Base-by-base conservation (phyloP, 2,797 vertebrate species). In the Limnodromus scolopaceus region DNA sequence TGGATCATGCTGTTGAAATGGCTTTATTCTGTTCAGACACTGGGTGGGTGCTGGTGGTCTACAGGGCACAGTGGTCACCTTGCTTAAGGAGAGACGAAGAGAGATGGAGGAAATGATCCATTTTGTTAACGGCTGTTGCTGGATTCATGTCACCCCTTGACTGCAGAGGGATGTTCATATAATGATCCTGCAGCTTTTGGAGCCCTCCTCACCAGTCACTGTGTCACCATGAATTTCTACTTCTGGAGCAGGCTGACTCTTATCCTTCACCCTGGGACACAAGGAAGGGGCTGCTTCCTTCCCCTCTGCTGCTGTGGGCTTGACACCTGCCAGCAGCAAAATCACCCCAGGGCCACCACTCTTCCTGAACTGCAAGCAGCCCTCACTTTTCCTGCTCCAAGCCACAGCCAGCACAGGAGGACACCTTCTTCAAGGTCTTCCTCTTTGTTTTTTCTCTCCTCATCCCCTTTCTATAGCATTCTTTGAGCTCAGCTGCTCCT, bases 301-400 rank as follows among this genome's bases (percentile, higher is more conserved):
- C 51, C 20, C n/a, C 11, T 8, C 36, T 39, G n/a, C 34, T 70
- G 34, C 68, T 74, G 15, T 63, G 48, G 63, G 25, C 32, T 57
- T 45, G 19, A 39, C n/a, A 34, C n/a, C n/a, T n/a, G 2, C 58
- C 57, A 83, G 32, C 54, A 34, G 34, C 51, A 76, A 36, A 60
- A 27, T 54, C 20, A 24, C 11, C 10, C 41, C 51, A 45, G 58
- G 57, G 39, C 65, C 38, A 27, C 0, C 0, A 55, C 32, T 70
- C 55, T 46, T 78, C 25, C 70, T 49, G 18, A 64, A 6, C 32
- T 55, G 6, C 6, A 55, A 55, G 6, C 43, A 79, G 25, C 63
- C 61, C 78, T 58, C 53, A 3, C 13, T 38, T 76, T 76, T 27
- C 24, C 51, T 76, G 23, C 36, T 53, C 18, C 18, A 46, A 57